Conservation (phyloP, 2,797 vertebrate genomes). For the Sebastes minor region DNA sequence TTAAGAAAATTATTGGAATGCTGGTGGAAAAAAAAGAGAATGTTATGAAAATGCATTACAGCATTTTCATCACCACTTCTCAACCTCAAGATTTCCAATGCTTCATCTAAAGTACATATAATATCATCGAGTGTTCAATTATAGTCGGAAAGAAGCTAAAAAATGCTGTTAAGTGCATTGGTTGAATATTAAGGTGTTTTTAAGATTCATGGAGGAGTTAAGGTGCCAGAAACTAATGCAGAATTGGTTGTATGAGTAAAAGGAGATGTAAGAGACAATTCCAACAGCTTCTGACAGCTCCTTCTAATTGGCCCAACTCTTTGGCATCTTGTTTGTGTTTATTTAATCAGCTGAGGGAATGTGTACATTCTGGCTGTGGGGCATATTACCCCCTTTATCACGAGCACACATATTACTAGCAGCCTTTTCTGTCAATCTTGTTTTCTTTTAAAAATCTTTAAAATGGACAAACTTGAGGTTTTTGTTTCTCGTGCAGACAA, state of each 20-base stretch:
- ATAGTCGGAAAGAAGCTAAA: background rate
- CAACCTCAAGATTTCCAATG: conserved; percentile 5
- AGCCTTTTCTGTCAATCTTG: background rate
- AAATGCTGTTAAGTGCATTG: background rate
- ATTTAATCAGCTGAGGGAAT: conserved; percentile 58
- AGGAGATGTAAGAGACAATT: conserved; percentile 42
- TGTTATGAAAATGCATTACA: conserved; percentile 28
- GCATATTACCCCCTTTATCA: conserved; percentile 29
- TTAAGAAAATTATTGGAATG: conserved; percentile 27
- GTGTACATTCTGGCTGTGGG: conserved; percentile 49
- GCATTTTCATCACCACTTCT: conserved; percentile 11
- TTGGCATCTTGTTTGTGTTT: conserved; percentile 60
- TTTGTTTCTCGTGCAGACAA: conserved; percentile 80
- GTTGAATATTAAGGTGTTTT: conserved; percentile 3
- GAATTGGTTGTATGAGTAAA: conserved; percentile 35
- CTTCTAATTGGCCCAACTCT: conserved; percentile 54
- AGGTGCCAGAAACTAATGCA: conserved; percentile 23
- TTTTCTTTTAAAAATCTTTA: conserved; percentile 53
- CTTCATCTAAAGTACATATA: conserved; percentile 25
- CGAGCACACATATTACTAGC: conserved; percentile 1
- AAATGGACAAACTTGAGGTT: conserved; percentile 82
- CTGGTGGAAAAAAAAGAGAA: conserved; percentile 11
- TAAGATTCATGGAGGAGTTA: background rate
- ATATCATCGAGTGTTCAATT: background rate
- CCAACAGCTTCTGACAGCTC: conserved; percentile 52